Evolutionary conservation across 2,888 invertebrate species (phyloP), one percentile per base, ranked within the genome.

Genomic region (Glaucopsyche alexis): DNA sequence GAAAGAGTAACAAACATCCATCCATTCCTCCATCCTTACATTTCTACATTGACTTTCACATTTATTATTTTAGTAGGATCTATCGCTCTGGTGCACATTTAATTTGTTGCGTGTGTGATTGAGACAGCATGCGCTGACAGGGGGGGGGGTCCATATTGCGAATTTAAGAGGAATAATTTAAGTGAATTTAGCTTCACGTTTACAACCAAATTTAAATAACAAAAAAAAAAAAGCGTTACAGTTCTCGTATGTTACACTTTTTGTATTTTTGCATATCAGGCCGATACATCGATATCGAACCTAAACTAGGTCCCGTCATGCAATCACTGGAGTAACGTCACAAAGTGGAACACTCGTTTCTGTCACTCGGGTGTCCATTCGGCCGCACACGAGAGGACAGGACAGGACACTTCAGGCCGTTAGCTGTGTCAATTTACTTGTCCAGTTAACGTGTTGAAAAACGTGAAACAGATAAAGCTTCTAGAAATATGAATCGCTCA

Each of bases 261-360:
- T 29, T 29, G 29, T 7, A 42, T 70, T 70, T 52, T 71, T 52
- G 71, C 40, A 71, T 71, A 60, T 71, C 16, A 14, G 29, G 19
- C n/a, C 19, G 16, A 71, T 55, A 80, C 81, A 83, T 80, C 82
- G 83, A 60, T 60, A 83, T 29, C 29, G 29, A 29, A 83, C 82
- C 82, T 82, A 79, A 78, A 78, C 81, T 77, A 79, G 82, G 83
- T 80, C 83, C 85, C 85, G 87, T 82, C 87, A 87, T 86, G 87
- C 88, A 89, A 89, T 90, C 89, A 87, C 85, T 83, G 85, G 81
- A 81, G 86, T 84, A 85, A 81, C 87, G 85, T 83, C 86, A 87
- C 87, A 87, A 86, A 88, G 87, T 85, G 87, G 87, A 90, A 86
- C 89, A 85, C 88, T 89, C 87, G 88, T 87, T 86, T 85, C 87